Conservation (phyloP, 1,140 invertebrate species). For the Pseudobourletiella spinata region DNA sequence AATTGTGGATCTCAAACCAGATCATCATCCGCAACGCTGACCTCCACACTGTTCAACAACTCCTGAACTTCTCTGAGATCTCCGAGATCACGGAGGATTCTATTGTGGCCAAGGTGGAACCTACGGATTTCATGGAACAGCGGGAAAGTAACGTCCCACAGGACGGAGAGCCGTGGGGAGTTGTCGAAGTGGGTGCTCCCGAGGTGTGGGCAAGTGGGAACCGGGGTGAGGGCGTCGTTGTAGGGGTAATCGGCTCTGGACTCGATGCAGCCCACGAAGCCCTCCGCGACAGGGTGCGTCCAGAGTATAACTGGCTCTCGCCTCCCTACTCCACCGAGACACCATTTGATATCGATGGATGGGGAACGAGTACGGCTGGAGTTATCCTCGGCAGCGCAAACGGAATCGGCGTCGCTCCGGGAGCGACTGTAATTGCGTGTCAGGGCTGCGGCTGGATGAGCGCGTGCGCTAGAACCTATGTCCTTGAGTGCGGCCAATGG, state of each 20-base stretch:
- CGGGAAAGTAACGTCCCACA: neutral
- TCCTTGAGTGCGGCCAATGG: conserved; percentile 15
- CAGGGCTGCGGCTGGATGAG: neutral
- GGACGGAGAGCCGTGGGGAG: neutral
- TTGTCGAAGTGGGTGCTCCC: neutral
- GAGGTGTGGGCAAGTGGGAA: neutral
- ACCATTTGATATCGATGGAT: conserved; percentile 10
- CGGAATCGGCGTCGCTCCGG: conserved; percentile 11
- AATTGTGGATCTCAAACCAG: neutral
- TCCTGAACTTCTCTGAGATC: neutral
- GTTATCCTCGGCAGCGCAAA: neutral
- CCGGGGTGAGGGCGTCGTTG: neutral
- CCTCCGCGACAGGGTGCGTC: neutral
- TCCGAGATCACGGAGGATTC: neutral
- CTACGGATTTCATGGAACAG: neutral
- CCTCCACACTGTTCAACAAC: neutral
- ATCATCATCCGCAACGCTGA: neutral
- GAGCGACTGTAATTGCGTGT: neutral
- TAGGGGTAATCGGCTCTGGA: neutral
- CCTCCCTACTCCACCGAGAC: neutral
- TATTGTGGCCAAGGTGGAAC: too few relatives aligned
- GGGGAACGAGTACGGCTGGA: conserved; percentile 9
- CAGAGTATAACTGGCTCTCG: neutral
- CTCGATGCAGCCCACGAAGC: neutral
- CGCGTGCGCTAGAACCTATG: neutral